A percentile compares a stretch with the other conserved stretches of the same genome.
These are phyloP conservation scores for Gryon sp. DNA, from an alignment of 1,140 invertebrate genomes.

Conservation along the genomic window DNA sequence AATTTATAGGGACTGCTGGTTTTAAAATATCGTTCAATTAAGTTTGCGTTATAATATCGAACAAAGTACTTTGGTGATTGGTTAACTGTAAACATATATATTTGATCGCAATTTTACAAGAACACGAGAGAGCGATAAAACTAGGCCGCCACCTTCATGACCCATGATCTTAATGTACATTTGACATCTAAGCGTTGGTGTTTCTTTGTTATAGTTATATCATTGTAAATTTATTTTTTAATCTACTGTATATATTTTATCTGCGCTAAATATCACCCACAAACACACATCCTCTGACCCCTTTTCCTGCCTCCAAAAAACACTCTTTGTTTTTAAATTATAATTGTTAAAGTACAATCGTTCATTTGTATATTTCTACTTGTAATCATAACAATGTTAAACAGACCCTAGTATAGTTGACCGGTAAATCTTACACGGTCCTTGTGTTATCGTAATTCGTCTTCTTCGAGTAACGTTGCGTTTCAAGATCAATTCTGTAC, in stretches of 20 bases:
- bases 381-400: slow-evolving; percentile 58
- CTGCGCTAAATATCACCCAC: slow-evolving; percentile 32
- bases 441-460: slow-evolving; percentile 54
- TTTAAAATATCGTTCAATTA: slow-evolving; percentile 11
- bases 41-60: slow-evolving; percentile 27
- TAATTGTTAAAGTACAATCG: slow-evolving; percentile 57
- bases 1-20: slow-evolving; percentile 1
- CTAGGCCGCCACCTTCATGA: slow-evolving; percentile 24
- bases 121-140: background rate
- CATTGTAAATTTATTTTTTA: slow-evolving; percentile 58
- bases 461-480: slow-evolving; percentile 47
- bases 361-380: slow-evolving; percentile 63
- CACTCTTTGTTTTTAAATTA: slow-evolving; percentile 56
- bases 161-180: slow-evolving; percentile 57
- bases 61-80: slow-evolving; percentile 41
- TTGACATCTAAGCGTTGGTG: slow-evolving; percentile 53
- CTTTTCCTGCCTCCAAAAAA: too few relatives aligned
- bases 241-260: slow-evolving; percentile 60
- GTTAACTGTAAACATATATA: slow-evolving; percentile 1
- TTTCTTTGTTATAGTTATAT: slow-evolving; percentile 59
- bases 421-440: slow-evolving; percentile 30
- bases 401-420: slow-evolving; percentile 44
- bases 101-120: background rate
- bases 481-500: slow-evolving; percentile 44
- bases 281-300: too few relatives aligned